Evolutionary conservation across 1,140 invertebrate species (phyloP), one percentile per base, ranked within the genome.

Genomic region (Caenorhabditis briggsae): DNA sequence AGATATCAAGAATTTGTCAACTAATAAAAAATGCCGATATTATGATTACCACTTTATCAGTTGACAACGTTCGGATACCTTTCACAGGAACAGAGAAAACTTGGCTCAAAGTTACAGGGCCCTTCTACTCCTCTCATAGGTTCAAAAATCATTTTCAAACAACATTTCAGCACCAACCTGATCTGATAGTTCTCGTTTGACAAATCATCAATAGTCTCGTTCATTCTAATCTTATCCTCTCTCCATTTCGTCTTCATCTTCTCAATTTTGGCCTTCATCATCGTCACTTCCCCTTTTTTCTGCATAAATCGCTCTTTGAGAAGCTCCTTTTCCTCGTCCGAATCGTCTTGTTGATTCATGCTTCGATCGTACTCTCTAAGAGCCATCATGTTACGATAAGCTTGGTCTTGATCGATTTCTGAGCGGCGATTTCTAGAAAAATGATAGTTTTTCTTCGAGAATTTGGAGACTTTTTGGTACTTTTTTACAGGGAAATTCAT

Each of bases 311-410:
- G 53, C 46, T 41, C 46, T 11, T 78, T 78, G 2, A 78, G 46
- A 16, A 53, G 33, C 70, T 78, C 70, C 23, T 78, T 78, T 43
- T 78, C 70, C 20, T 78, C 46, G n/a, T 78, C 70, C 1, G 70
- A 78, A 50, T 78, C 70, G 70, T 78, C 70, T 33, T 78, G 70
- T 50, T 78, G 70, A n/a, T 46, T 78, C 70, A 78, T 78, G 12
- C 25, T 43, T 46, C 48, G 50, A 23, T 78, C 70, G 33, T 78
- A 78, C 23, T 78, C 12, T 11, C 23, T 46, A 11, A 46, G 43
- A 3, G 70, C 70, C 18, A 78, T 50, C 43, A 78, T 50, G n/a
- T 78, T 78, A 5, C 70, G 70, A 50, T 50, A 50, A 2, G 43
- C 70, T n/a, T 78, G 70, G 11, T 78, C n/a, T 12, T 78, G 46